Evolutionary conservation across 2,888 invertebrate species (phyloP).

Genomic region (Lycaena phlaeas): DNA sequence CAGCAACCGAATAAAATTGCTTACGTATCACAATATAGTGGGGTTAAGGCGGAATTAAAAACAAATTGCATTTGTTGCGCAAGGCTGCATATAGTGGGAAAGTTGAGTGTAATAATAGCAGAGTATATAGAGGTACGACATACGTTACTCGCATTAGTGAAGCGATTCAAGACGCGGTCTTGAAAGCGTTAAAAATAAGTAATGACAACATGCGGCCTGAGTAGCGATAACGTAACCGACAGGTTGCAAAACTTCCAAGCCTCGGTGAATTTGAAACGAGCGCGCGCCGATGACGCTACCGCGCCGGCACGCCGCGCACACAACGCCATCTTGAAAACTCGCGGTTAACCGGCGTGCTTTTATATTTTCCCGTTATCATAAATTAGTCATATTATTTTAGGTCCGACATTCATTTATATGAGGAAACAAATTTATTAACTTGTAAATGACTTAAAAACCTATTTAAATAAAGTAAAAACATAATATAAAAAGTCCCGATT

Average conservation of each 20-base stretch:
- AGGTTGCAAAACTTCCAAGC: constrained; percentile 56
- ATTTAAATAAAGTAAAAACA: constrained; percentile 23
- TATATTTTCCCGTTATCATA: constrained; percentile 24
- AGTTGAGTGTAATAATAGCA: constrained; percentile 58
- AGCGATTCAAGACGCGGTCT: constrained; percentile 29
- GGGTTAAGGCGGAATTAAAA: constrained; percentile 51
- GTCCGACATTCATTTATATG: neutral
- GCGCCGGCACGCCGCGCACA: constrained; percentile 63
- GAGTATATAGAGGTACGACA: constrained; percentile 44
- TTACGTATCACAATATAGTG: constrained; percentile 15
- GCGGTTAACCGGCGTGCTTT: constrained; percentile 56
- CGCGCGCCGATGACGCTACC: constrained; percentile 56
- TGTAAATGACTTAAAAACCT: constrained; percentile 11
- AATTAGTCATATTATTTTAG: neutral
- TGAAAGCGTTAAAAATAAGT: constrained; percentile 64
- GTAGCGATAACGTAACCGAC: constrained; percentile 52
- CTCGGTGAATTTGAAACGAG: constrained; percentile 51
- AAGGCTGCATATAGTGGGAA: constrained; percentile 65
- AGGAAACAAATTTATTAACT: neutral
- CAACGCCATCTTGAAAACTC: constrained; percentile 63
- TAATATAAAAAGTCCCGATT: neutral
- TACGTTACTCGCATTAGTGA: constrained; percentile 42
- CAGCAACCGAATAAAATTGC: constrained; percentile 13
- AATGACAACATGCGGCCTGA: constrained; percentile 65
- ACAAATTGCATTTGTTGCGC: constrained; percentile 54